These are phyloP conservation scores for Paedocypris sp. DNA, from an alignment of 2,113 vertebrate genomes.

Conservation along the genomic window DNA sequence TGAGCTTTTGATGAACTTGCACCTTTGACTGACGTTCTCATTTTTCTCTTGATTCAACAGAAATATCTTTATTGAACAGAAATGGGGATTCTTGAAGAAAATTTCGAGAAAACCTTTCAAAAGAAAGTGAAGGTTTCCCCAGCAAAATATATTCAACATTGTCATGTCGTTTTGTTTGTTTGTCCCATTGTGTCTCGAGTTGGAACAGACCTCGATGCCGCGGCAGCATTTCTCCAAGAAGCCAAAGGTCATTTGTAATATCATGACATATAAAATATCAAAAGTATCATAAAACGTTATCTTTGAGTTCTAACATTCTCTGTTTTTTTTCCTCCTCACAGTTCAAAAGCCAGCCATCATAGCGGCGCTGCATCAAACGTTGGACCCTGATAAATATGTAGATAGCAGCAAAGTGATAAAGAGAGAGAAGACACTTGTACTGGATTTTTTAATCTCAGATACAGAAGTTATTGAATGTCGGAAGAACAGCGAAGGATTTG, in stretches of 20 bases:
- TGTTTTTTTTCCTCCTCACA: neutral
- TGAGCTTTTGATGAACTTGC: no score
- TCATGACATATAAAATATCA: neutral
- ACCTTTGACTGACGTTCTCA: no score
- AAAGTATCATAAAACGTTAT: neutral
- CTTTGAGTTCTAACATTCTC: neutral
- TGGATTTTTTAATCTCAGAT: slow-evolving; percentile 31
- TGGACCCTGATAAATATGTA: neutral
- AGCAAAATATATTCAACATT: neutral
- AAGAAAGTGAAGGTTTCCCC: neutral
- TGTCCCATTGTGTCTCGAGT: neutral
- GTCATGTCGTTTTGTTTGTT: neutral
- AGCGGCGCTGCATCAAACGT: neutral
- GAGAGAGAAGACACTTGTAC: neutral
- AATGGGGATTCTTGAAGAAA: rapidly evolving
- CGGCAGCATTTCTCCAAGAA: neutral
- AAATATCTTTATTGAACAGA: no score
- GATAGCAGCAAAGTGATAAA: neutral
- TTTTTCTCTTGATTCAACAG: no score
- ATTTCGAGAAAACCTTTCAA: neutral
- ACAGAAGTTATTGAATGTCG: neutral
- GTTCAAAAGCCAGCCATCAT: neutral
- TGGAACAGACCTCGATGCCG: neutral
- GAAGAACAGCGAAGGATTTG: neutral
- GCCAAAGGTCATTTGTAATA: neutral